These are phyloP conservation scores for Drosophila bocqueti DNA, from an alignment of 1,140 invertebrate genomes.

Conservation along the genomic window DNA sequence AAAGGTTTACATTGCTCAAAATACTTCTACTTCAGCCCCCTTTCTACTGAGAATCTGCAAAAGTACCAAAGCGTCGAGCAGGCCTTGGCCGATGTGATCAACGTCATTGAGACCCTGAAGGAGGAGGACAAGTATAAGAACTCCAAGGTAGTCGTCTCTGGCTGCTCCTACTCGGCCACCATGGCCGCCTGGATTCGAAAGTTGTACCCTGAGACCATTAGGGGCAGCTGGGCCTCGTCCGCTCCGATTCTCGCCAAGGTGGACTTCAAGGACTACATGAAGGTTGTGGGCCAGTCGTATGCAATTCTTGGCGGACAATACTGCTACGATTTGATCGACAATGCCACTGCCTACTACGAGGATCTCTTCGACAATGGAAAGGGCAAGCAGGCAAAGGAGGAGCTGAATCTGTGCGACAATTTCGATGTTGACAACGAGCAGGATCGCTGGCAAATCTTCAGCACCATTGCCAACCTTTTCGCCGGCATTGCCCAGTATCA, in stretches of 20 bases:
- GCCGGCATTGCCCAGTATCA: constrained; percentile 77
- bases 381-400: constrained; percentile 54
- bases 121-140: constrained; percentile 76
- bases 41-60: constrained; percentile 88
- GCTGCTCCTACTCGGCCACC: constrained; percentile 93
- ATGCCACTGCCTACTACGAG: constrained; percentile 86
- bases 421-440: constrained; percentile 64
- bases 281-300: constrained; percentile 64
- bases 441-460: constrained; percentile 78
- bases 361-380: constrained; percentile 70
- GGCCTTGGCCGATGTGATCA: constrained; percentile 91
- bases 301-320: constrained; percentile 81
- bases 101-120: constrained; percentile 88
- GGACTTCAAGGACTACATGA: constrained; percentile 87
- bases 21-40: constrained; percentile 45
- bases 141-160: constrained; percentile 87
- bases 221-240: constrained; percentile 89
- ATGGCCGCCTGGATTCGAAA: constrained; percentile 91
- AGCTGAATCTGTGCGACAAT: constrained; percentile 80
- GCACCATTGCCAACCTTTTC: constrained; percentile 76
- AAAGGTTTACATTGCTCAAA: neutral
- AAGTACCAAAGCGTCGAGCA: constrained; percentile 90
- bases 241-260: constrained; percentile 90
- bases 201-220: constrained; percentile 91
- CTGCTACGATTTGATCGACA: constrained; percentile 85